These are phyloP conservation scores for Antechinus stuartii DNA, from an alignment of 2,113 vertebrate genomes.

Conservation along the genomic window DNA sequence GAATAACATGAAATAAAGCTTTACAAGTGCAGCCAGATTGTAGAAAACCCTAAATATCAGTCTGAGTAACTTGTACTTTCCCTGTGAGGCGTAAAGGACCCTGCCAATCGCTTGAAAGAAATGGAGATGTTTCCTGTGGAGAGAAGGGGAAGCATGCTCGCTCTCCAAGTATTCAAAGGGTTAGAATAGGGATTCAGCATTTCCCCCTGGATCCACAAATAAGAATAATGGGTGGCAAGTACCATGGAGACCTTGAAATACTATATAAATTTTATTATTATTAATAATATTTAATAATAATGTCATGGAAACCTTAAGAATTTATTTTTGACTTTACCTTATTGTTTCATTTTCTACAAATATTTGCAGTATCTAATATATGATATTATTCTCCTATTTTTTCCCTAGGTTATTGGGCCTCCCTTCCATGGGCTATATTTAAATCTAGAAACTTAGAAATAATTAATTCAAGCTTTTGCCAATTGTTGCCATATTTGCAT, in stretches of 20 bases:
- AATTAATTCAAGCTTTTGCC: not conserved
- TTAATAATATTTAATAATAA: not conserved
- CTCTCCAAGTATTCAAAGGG: no score
- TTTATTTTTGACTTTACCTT: not conserved
- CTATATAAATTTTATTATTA: no score
- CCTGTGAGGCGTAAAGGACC: no score
- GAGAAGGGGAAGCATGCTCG: no score
- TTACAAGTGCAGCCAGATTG: no score
- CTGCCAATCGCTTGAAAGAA: no score
- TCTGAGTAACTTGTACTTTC: no score
- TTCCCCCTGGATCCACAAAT: no score
- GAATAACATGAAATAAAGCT: no score
- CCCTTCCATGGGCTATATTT: not conserved
- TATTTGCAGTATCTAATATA: not conserved
- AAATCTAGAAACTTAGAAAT: not conserved
- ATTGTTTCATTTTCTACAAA: not conserved
- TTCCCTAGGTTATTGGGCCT: not conserved
- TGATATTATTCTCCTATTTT: not conserved
- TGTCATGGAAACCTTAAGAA: not conserved
- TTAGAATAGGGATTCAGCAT: no score
- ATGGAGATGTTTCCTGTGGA: no score
- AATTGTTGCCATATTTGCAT: not conserved
- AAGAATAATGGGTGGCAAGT: not conserved
- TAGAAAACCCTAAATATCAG: no score
- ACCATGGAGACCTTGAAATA: not conserved